Evolutionary conservation across 2,113 vertebrate genomes (phyloP).

Genomic region (Cebidichthys violaceus): DNA sequence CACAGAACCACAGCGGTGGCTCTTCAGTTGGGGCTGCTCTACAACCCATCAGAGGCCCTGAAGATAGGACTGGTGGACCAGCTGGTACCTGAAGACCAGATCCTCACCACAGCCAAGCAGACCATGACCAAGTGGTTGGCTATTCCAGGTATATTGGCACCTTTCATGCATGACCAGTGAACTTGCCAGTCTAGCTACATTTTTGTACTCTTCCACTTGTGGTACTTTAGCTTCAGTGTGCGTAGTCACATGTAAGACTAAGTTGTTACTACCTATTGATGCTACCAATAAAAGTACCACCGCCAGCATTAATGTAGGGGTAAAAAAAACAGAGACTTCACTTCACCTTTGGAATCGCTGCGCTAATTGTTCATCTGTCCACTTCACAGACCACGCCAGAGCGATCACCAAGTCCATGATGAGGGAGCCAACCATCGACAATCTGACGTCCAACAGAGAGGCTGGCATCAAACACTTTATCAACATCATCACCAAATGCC

Average conservation of each 20-base stretch:
- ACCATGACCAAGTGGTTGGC: conserved; percentile 88
- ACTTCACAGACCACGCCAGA: conserved; percentile 77
- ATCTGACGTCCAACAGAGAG: conserved; percentile 86
- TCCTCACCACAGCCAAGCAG: conserved; percentile 82
- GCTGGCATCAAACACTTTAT: conserved; percentile 89
- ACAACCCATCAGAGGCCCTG: conserved; percentile 84
- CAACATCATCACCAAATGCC: conserved; percentile 88
- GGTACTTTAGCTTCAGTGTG: not conserved
- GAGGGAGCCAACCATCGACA: conserved; percentile 88
- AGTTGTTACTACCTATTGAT: not conserved
- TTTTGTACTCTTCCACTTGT: not conserved
- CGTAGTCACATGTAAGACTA: not conserved
- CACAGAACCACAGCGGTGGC: conserved; percentile 85
- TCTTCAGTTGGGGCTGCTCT: conserved; percentile 89
- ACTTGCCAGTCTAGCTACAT: not conserved
- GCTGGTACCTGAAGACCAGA: conserved; percentile 89
- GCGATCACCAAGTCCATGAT: conserved; percentile 95
- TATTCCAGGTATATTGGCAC: conserved; percentile 84
- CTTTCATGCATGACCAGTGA: not conserved
- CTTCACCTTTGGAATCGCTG: not conserved
- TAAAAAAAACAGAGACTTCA: not conserved
- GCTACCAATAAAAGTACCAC: not conserved
- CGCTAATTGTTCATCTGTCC: not conserved
- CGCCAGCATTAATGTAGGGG: not conserved
- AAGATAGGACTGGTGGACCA: conserved; percentile 90